phyloP scores from a whole-genome alignment of 2,113 vertebrate genomes.

The Microtus oregoni region DNA sequence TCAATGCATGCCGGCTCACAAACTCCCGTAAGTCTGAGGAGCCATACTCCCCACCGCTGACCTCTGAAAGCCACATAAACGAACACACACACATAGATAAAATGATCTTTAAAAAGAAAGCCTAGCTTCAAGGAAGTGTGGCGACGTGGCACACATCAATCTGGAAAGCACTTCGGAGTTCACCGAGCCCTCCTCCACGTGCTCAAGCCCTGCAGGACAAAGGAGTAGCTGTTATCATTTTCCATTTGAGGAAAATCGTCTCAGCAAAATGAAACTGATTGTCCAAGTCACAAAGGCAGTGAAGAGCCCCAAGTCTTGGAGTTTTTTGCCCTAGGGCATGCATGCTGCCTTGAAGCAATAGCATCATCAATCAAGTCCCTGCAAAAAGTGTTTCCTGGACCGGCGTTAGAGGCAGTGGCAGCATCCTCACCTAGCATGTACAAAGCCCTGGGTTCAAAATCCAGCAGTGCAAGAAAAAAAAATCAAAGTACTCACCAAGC shows the following conservation, averaged over 20 bases:
- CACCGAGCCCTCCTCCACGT: background rate
- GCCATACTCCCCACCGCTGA: background rate
- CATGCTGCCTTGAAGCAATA: background rate
- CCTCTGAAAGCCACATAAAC: background rate
- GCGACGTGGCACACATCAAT: background rate
- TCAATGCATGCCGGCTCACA: background rate
- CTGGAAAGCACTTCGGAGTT: background rate
- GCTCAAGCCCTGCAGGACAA: background rate
- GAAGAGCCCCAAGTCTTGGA: background rate
- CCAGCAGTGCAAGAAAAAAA: background rate
- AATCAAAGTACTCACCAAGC: background rate
- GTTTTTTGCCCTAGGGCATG: background rate
- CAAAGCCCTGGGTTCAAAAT: background rate
- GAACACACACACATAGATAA: background rate
- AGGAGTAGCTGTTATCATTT: constrained; percentile 15
- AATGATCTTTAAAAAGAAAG: background rate
- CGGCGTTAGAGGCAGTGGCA: background rate
- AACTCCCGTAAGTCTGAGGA: background rate
- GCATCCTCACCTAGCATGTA: background rate
- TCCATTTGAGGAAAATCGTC: constrained; percentile 6
- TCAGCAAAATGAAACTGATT: constrained; percentile 53
- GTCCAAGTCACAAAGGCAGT: background rate
- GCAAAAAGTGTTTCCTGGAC: background rate
- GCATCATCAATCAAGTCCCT: constrained; percentile 18
- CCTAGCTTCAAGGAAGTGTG: background rate